phyloP scores from a whole-genome alignment of 2,113 vertebrate genomes.

The Gymnocephalus cernua region DNA sequence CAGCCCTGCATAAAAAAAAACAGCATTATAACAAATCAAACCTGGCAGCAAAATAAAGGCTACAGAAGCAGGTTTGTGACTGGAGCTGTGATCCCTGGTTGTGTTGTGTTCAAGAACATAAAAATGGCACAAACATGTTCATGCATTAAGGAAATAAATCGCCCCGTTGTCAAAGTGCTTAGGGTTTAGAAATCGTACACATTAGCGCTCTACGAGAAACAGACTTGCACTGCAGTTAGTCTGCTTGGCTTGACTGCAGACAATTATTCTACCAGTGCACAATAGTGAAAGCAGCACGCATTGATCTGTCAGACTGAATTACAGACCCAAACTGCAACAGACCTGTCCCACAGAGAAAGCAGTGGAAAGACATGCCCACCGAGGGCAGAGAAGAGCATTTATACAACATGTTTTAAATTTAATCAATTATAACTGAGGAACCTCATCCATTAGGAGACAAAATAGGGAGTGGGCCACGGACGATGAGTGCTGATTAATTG shows the following conservation, averaged over 20 bases:
- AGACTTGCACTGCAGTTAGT: constrained; percentile 26
- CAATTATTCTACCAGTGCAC: constrained; percentile 44
- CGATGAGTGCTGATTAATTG: constrained; percentile 52
- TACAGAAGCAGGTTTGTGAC: constrained; percentile 2
- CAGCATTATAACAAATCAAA: constrained; percentile 29
- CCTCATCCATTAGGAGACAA: constrained; percentile 48
- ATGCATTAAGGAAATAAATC: constrained; percentile 27
- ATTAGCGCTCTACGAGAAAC: constrained; percentile 42
- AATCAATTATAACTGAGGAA: constrained; percentile 57
- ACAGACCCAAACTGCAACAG: constrained; percentile 24
- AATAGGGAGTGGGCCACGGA: neutral
- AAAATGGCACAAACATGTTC: constrained; percentile 13
- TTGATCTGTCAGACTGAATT: constrained; percentile 43
- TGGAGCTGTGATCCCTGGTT: neutral
- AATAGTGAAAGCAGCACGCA: constrained; percentile 19
- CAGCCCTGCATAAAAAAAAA: constrained; percentile 26
- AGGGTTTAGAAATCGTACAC: constrained; percentile 39
- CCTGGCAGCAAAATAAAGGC: constrained; percentile 20
- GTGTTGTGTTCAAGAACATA: constrained; percentile 2
- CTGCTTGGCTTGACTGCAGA: constrained; percentile 32
- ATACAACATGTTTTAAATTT: constrained; percentile 46
- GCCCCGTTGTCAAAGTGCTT: constrained; percentile 30
- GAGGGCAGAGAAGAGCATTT: constrained; percentile 41
- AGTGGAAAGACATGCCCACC: constrained; percentile 12
- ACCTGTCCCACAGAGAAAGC: constrained; percentile 44